Percentiles rank a stretch among this genome's conserved stretches.
Conservation (phyloP, 1,140 invertebrate genomes). For the Gonioctena quinquepunctata region DNA sequence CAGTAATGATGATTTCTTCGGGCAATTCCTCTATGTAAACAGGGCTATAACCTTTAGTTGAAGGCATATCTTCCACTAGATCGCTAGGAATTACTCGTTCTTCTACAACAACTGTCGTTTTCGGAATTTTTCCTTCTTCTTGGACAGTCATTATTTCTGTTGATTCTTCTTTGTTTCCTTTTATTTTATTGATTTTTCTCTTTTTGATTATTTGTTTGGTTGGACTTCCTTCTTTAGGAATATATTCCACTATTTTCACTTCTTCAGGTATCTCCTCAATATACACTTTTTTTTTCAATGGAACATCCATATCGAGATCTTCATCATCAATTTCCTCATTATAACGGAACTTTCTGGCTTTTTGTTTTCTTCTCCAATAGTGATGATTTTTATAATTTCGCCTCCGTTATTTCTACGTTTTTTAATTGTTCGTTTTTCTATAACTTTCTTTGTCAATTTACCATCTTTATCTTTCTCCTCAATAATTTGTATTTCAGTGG, state of each 20-base stretch:
- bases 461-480: constrained; percentile 46
- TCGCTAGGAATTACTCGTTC: constrained; percentile 47
- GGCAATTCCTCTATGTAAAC: constrained; percentile 48
- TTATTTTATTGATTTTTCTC: constrained; percentile 46
- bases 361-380: constrained; percentile 57
- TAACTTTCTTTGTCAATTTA: constrained; percentile 55
- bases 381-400: constrained; percentile 57
- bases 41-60: constrained; percentile 19
- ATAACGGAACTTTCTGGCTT: constrained; percentile 50
- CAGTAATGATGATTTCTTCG: constrained; percentile 49
- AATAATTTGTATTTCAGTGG: constrained; percentile 41
- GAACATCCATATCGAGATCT: constrained; percentile 45
- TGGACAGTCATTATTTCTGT: constrained; percentile 51
- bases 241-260: constrained; percentile 46
- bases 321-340: constrained; percentile 47
- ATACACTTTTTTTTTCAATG: constrained; percentile 21
- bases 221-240: constrained; percentile 47
- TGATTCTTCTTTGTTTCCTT: constrained; percentile 49
- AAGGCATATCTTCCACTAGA: constrained; percentile 46
- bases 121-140: constrained; percentile 52
- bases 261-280: constrained; percentile 50
- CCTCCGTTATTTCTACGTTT: constrained; percentile 47
- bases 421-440: constrained; percentile 49
- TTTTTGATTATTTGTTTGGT: constrained; percentile 52
- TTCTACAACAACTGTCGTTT: constrained; percentile 47